Base-by-base conservation (phyloP, 2,888 invertebrate genomes). In the Pristionchus exspectatus region DNA sequence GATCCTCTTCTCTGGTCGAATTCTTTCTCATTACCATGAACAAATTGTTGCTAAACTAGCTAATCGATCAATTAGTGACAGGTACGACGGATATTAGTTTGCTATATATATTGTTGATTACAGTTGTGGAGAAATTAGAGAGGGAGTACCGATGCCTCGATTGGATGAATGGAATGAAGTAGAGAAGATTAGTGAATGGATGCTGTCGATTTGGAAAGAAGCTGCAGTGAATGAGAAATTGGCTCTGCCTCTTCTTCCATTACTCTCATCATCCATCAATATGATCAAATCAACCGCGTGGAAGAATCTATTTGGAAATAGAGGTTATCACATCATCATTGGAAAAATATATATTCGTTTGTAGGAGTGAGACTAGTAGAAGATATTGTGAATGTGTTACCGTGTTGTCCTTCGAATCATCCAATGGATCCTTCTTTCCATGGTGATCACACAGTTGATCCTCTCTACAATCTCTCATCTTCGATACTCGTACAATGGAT, bases 171-270 rank as follows among this genome's bases (percentile, higher is more conserved):
- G 44, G 66, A 27, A 1, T 66, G 87, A 69, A n/a, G 50, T 24
- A 9, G 87, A 87, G 44, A 87, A 87, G 69, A 38, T 44, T 16
- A 69, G 27, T 44, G 50, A 66, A n/a, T 87, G 69, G 66, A 66
- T 30, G 30, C 12, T 69, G 2, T 38, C 38, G 10, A 5, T 87
- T 30, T 87, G 87, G 87, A 63, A 74, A 30, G 74, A 88, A 56
- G 38, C 56, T 9, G 4, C n/a, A 5, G 69, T 69, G 12, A n/a
- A n/a, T 18, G 63, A 59, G 1, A 30, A 21, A 69, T 69, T 66
- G n/a, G 38, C 74, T 74, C 87, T 88, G 1, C 87, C 87, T 50
- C 72, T 88, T 74, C 74, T 88, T 7, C 56, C 72, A 56, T 56
- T 88, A 24, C 74, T 88, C 12, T 33, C 87, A 16, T 74, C 87